These are phyloP conservation scores for Mechanitis mazaeus DNA, from an alignment of 2,888 invertebrate species.

Conservation along the genomic window DNA sequence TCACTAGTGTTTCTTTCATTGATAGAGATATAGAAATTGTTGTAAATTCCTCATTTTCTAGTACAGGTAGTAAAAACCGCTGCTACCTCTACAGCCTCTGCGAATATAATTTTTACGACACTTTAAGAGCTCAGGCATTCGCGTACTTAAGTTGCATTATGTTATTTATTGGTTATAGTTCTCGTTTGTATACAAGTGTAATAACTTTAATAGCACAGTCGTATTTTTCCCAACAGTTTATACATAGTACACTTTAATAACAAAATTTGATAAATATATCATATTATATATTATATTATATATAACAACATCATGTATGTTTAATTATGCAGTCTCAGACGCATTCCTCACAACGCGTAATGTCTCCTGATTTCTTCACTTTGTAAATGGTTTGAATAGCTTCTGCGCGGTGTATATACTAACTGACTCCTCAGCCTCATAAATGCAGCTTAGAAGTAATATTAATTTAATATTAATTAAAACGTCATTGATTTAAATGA, in stretches of 20 bases:
- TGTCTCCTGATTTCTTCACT: conserved; percentile 31
- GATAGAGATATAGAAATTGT: conserved; percentile 20
- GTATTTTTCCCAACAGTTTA: too few relatives aligned
- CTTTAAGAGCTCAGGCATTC: neutral
- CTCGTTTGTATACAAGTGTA: conserved; percentile 1
- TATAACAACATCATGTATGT: conserved; percentile 36
- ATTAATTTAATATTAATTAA: neutral
- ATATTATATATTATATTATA: neutral
- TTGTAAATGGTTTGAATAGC: conserved; percentile 19
- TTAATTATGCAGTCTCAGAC: conserved; percentile 54
- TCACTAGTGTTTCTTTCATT: conserved; percentile 11
- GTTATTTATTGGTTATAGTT: neutral
- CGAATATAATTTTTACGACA: neutral
- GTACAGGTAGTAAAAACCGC: neutral
- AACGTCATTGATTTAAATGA: neutral
- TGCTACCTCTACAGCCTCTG: neutral
- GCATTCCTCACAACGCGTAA: conserved; percentile 65
- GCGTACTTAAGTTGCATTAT: neutral
- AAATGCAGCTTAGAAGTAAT: too few relatives aligned
- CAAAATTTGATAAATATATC: conserved; percentile 1
- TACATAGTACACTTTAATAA: neutral
- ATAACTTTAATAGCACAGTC: neutral
- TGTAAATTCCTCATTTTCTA: conserved; percentile 16
- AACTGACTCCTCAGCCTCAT: conserved; percentile 4
- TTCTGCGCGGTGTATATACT: conserved; percentile 9